Base-by-base conservation (phyloP, 2,113 vertebrate species). In the Illadopsis cleaveri region DNA sequence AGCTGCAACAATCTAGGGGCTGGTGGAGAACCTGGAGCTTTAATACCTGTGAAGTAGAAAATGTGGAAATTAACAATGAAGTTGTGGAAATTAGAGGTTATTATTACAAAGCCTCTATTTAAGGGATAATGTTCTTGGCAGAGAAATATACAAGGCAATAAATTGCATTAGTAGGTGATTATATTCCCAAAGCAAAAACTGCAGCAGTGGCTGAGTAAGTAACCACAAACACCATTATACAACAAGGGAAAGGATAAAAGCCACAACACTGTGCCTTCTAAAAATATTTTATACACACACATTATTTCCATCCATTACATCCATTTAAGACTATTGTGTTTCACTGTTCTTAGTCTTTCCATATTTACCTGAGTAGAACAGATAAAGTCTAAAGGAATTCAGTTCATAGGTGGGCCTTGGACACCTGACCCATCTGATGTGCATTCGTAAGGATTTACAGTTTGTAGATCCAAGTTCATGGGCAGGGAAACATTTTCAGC, bases 111-210 rank as follows among this genome's bases (percentile, higher is more conserved):
- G 88, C 82, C 82, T 86, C 85, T 96, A 90, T 78, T 97, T 96
- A 96, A 90, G 76, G 85, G 92, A 96, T 95, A 96, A 95, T 89
- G 79, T 92, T 96, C 94, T 96, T 96, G 96, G 96, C 96, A 93
- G 69, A 89, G 69, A 86, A 96, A 69, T 93, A 96, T 88, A 96
- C 24, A 22, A 96, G 94, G 93, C 92, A 96, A 94, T 96, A 97
- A 96, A 96, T 73, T 90, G 88, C 71, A 87, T 92, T 95, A 94
- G 79, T 66, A 95, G 90, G 94, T 93, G 90, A 96, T 95, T 96
- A 95, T 87, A 93, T 77, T 95, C 90, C 94, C 85, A 83, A 92
- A 96, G 88, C 57, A 94, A 94, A 94, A 94, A 83, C 47, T 92
- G 58, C 75, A 90, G 62, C 30, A 90, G 73, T 93, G 84, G 87